phyloP scores from a whole-genome alignment of 2,797 vertebrate species.

The Anomalospiza imberbis region DNA sequence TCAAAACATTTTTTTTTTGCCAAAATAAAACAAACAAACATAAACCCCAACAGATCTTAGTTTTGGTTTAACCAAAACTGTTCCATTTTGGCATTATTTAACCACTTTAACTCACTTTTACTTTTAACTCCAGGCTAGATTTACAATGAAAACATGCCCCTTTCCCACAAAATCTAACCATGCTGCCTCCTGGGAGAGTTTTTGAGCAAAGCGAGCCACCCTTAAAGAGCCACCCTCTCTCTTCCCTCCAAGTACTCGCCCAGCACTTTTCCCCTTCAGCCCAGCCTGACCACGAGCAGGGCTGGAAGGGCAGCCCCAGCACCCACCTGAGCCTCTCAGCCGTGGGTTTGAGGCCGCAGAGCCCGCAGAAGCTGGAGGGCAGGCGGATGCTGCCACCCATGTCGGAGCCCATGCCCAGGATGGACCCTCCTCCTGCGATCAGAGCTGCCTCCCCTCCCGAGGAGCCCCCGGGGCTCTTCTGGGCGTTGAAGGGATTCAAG shows the following conservation, averaged over 20 bases:
- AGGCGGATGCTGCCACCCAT: conserved; percentile 79
- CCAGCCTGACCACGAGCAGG: neutral
- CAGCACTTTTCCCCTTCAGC: neutral
- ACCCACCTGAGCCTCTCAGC: conserved; percentile 76
- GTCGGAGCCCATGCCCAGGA: conserved; percentile 79
- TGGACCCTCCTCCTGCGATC: conserved; percentile 78
- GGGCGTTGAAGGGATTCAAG: conserved; percentile 70
- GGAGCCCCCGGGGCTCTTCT: conserved; percentile 77
- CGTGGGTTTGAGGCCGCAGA: conserved; percentile 82
- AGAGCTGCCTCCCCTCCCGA: conserved; percentile 83
- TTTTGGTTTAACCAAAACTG: neutral
- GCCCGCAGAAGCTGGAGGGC: conserved; percentile 81
- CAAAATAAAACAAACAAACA: neutral
- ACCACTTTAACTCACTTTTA: neutral
- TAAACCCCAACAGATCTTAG: neutral
- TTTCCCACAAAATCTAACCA: neutral
- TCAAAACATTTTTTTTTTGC: neutral
- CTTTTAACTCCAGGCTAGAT: neutral
- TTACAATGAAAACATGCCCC: neutral
- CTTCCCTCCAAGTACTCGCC: rapidly evolving
- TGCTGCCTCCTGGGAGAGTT: neutral
- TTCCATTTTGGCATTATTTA: neutral
- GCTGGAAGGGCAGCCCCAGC: neutral
- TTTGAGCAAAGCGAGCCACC: neutral
- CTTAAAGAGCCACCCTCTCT: neutral